Evolutionary conservation across 2,797 vertebrate genomes (phyloP).

Genomic region (Cetoscarus ocellatus): DNA sequence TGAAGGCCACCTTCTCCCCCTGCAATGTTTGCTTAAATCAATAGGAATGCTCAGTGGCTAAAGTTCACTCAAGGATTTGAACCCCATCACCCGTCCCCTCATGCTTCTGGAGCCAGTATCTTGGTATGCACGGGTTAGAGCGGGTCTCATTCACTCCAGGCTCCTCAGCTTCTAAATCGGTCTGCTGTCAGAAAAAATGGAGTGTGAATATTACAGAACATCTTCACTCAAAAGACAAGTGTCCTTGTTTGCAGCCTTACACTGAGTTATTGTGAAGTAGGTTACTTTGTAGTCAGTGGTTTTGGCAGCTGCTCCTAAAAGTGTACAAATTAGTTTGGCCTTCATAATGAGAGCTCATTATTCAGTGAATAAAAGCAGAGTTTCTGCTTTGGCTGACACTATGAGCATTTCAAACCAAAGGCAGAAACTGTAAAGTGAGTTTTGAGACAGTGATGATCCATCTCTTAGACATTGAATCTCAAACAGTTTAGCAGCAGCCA

Average conservation of each 20-base stretch:
- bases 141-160: slow-evolving; percentile 21
- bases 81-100: slow-evolving; percentile 43
- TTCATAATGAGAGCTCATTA: slow-evolving; percentile 31
- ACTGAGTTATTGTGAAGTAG: neutral
- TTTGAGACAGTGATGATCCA: slow-evolving; percentile 5
- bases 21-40: slow-evolving; percentile 72
- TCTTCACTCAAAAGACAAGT: slow-evolving; percentile 15
- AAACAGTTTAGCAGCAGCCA: no score
- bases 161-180: slow-evolving; percentile 7
- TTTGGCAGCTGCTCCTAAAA: slow-evolving; percentile 21
- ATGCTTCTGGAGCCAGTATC: slow-evolving; percentile 17
- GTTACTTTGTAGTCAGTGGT: slow-evolving; percentile 26
- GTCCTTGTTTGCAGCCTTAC: slow-evolving; percentile 39
- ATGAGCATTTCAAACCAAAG: neutral
- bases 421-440: neutral
- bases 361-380: slow-evolving; percentile 10
- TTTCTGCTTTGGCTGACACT: slow-evolving; percentile 5
- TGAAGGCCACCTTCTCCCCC: slow-evolving; percentile 69
- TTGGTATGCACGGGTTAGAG: slow-evolving; percentile 31
- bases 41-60: slow-evolving; percentile 75
- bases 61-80: slow-evolving; percentile 79
- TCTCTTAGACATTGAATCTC: no score
- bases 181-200: slow-evolving; percentile 14
- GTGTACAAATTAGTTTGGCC: slow-evolving; percentile 30
- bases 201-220: slow-evolving; percentile 18